Conservation (phyloP, 1,140 invertebrate species). For the Drosophila eugracilis region DNA sequence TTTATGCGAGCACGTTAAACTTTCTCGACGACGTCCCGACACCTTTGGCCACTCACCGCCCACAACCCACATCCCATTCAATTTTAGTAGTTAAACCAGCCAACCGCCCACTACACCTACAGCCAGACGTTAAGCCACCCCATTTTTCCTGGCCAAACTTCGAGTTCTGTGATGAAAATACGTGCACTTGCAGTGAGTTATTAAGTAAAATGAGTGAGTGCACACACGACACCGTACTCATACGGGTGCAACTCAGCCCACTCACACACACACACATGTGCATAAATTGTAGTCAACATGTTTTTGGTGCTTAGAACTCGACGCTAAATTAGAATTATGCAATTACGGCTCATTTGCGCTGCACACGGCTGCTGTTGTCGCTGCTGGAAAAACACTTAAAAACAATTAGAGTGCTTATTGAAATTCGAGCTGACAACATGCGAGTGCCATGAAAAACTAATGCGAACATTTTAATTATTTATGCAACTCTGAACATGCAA, state of each 20-base stretch:
- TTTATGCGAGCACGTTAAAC: constrained; percentile 6
- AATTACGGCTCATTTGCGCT: constrained; percentile 80
- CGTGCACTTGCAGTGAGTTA: constrained; percentile 39
- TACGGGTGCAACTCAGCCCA: background rate
- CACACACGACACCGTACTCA: constrained; percentile 3
- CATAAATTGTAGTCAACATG: constrained; percentile 69
- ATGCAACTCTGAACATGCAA: constrained; percentile 62
- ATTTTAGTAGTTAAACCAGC: background rate
- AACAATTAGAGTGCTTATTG: constrained; percentile 83
- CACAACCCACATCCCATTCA: background rate
- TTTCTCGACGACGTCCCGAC: constrained; percentile 2
- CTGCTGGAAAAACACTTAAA: constrained; percentile 78
- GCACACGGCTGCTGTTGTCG: constrained; percentile 26
- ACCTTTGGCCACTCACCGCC: too few species aligned
- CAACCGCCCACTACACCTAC: background rate
- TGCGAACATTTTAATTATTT: constrained; percentile 74
- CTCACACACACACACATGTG: constrained; percentile 26
- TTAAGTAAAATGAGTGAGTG: constrained; percentile 44
- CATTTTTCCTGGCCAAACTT: constrained; percentile 23
- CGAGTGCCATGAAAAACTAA: constrained; percentile 68
- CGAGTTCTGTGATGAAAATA: constrained; percentile 14
- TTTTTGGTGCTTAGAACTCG: constrained; percentile 72
- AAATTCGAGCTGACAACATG: constrained; percentile 71
- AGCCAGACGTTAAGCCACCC: constrained; percentile 4
- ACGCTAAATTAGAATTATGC: constrained; percentile 82